Percentiles rank a stretch among this genome's conserved stretches.
Conservation (phyloP, 2,888 invertebrate species). For the Phalera bucephala region DNA sequence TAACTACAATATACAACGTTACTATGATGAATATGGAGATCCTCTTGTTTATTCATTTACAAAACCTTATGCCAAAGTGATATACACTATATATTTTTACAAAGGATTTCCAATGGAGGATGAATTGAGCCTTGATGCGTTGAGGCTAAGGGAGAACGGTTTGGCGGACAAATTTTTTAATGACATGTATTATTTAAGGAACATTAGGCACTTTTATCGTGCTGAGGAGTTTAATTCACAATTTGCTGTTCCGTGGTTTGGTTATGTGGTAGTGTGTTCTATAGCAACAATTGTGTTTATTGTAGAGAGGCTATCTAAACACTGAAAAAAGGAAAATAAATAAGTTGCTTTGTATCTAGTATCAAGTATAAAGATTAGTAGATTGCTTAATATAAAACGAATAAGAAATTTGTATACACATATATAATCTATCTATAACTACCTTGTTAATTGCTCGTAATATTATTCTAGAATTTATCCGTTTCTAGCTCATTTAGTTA, state of each 20-base stretch:
- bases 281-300: slow-evolving; percentile 2
- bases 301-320: slow-evolving; percentile 2
- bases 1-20: not conserved
- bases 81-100: slow-evolving; percentile 7
- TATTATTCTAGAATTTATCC: too few relatives aligned
- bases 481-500: too few relatives aligned
- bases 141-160: slow-evolving; percentile 11
- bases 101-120: slow-evolving; percentile 13
- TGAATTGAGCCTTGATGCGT: not conserved
- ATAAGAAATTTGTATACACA: too few relatives aligned
- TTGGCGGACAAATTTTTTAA: slow-evolving; percentile 4
- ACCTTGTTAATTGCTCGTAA: too few relatives aligned
- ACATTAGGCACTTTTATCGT: not conserved
- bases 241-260: slow-evolving; percentile 1
- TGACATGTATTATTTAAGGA: not conserved
- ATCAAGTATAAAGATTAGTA: too few relatives aligned
- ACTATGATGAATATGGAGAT: slow-evolving; percentile 1
- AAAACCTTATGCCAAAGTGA: slow-evolving; percentile 1
- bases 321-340: not conserved
- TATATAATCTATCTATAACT: too few relatives aligned
- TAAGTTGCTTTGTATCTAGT: too few relatives aligned
- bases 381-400: too few relatives aligned
- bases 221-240: not conserved
- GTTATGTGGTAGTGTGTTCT: not conserved
- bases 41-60: slow-evolving; percentile 5